Evolutionary conservation across 2,113 vertebrate species (phyloP), one percentile per base, ranked within the genome.

Genomic region (Himantopus leucocephalus): DNA sequence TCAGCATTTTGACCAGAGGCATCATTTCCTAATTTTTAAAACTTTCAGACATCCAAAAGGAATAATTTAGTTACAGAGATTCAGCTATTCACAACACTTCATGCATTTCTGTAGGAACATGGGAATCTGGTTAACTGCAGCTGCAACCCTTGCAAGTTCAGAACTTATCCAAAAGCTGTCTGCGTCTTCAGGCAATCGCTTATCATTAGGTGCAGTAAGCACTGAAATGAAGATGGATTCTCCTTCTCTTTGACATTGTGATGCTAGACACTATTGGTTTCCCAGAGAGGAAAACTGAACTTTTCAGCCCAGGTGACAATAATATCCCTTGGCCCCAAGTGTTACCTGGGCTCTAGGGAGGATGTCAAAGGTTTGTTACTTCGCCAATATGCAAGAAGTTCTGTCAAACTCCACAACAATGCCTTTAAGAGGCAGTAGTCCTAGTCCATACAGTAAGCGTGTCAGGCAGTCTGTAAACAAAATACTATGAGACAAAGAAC

Each of bases 381-480:
- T 35, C 53, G 45, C 14, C 35, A 35, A 5, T 32, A 24, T 14
- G 8, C 37, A 52, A 47, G n/a, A 74, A 81, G 22, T 60, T 80
- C 34, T 80, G 12, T 32, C 21, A 60, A 64, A 48, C 6, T 64
- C 43, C 79, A 43, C 53, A n/a, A 24, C 18, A 41, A 39, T 47
- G 39, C 12, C 53, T 72, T 68, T 56, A 79, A 63, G 58, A 71
- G 14, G 21, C 24, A 27, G 15, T 32, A 41, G 39, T 34, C 50
- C 41, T 15, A 20, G 27, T 43, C 41, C 2, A 2, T 53, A 23
- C 19, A 0, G 0, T 27, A 48, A 92, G 13, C 3, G 0, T 47
- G 35, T 79, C 60, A 77, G n/a, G 72, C 48, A 73, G 75, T 70
- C 84, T 82, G 77, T 71, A 82, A 94, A 78, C 43, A 94, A 89